These are phyloP conservation scores for Hylaeus volcanicus DNA, from an alignment of 1,140 invertebrate species.

Conservation along the genomic window DNA sequence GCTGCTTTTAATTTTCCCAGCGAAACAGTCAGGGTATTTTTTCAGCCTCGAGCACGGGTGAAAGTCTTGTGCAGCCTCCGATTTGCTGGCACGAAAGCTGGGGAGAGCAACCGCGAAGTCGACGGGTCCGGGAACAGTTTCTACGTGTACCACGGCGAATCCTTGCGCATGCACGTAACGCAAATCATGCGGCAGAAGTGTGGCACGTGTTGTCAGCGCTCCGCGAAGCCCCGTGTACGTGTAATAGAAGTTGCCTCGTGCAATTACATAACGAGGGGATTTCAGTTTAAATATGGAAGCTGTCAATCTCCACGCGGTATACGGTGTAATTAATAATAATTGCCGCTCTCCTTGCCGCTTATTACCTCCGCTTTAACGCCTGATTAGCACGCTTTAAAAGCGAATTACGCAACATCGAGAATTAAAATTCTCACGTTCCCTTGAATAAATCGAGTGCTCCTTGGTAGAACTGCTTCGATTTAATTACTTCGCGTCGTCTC, in stretches of 20 bases:
- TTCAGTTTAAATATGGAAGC: slow-evolving; percentile 37
- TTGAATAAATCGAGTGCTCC: not conserved
- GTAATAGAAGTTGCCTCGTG: slow-evolving; percentile 10
- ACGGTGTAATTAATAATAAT: slow-evolving; percentile 41
- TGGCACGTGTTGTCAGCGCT: slow-evolving; percentile 45
- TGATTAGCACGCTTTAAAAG: slow-evolving; percentile 11
- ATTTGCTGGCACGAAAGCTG: slow-evolving; percentile 28
- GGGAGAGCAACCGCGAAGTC: slow-evolving; percentile 44
- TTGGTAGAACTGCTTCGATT: not conserved
- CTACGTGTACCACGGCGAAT: slow-evolving; percentile 27
- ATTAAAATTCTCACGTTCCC: not conserved
- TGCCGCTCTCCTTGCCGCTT: slow-evolving; percentile 19
- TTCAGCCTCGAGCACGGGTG: slow-evolving; percentile 33
- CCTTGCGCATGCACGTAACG: slow-evolving; percentile 36
- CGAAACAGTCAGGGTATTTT: not conserved
- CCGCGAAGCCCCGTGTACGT: not conserved
- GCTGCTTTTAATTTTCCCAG: slow-evolving; percentile 2
- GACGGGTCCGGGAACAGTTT: slow-evolving; percentile 1
- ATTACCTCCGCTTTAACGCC: slow-evolving; percentile 13
- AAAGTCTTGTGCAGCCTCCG: slow-evolving; percentile 53
- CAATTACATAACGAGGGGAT: slow-evolving; percentile 39
- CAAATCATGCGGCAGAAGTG: slow-evolving; percentile 46
- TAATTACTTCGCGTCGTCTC: not conserved
- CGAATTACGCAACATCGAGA: not conserved
- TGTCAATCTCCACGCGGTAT: slow-evolving; percentile 21